Percentiles rank a stretch among this genome's conserved stretches.
phyloP scores from a whole-genome alignment of 2,888 invertebrate species.

The Mylabris sibirica region DNA sequence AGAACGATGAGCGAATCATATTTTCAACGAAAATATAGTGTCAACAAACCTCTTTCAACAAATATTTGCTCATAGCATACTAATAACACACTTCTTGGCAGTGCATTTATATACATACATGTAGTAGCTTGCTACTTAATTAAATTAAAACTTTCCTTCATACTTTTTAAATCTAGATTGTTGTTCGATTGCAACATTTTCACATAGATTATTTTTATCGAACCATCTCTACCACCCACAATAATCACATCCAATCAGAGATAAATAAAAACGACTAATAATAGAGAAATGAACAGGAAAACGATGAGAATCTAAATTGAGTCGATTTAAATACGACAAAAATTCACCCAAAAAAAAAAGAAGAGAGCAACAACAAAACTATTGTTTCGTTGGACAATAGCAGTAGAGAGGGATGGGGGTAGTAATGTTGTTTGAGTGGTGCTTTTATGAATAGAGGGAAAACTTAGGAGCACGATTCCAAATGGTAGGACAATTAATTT shows the following conservation, averaged over 20 bases:
- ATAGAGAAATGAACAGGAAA: background rate
- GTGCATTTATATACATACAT: background rate
- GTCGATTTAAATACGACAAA: slow-evolving; percentile 5
- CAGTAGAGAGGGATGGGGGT: background rate
- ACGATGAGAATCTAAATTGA: background rate
- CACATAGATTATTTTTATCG: background rate
- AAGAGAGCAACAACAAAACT: background rate
- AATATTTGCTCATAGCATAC: background rate
- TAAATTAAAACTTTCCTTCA: background rate
- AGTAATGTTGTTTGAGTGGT: background rate
- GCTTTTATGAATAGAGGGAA: background rate
- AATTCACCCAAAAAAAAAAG: background rate
- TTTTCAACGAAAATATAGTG: too few relatives aligned
- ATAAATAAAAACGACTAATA: background rate
- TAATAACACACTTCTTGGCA: background rate
- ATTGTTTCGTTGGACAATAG: slow-evolving; percentile 7
- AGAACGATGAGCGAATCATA: too few relatives aligned
- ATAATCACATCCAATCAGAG: too few relatives aligned
- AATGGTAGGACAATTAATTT: background rate
- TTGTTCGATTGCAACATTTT: too few relatives aligned
- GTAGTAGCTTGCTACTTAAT: background rate
- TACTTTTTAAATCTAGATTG: too few relatives aligned
- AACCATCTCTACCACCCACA: background rate
- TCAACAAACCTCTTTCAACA: background rate
- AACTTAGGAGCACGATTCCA: background rate